Evolutionary conservation across 2,888 invertebrate species (phyloP).

Genomic region (Mantis religiosa): DNA sequence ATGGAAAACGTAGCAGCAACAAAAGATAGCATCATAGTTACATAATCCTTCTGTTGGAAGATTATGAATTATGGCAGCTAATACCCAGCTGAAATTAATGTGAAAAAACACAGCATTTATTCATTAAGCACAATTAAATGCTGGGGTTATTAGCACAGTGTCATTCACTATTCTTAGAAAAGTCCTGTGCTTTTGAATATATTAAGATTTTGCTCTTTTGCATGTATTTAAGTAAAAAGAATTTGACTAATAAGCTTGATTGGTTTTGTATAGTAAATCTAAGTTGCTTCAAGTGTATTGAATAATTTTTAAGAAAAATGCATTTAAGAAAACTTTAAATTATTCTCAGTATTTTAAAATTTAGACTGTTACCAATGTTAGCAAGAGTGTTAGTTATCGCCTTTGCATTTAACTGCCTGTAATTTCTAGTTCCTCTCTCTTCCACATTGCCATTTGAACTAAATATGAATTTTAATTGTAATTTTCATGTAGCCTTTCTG

Average conservation of each 20-base stretch:
- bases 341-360: neutral
- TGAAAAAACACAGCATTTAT: neutral
- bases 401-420: neutral
- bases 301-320: neutral
- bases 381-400: neutral
- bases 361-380: neutral
- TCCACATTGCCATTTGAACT: neutral
- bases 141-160: neutral
- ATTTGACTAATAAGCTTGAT: neutral
- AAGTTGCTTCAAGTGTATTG: neutral
- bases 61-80: neutral
- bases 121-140: neutral
- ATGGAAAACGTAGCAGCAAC: slow-evolving; percentile 12
- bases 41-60: neutral
- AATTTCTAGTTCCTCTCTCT: neutral
- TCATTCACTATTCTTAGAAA: neutral
- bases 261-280: neutral
- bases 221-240: neutral
- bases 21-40: slow-evolving; percentile 1
- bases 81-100: neutral
- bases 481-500: neutral
- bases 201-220: neutral
- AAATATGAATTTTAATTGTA: neutral
- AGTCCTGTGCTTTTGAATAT: neutral
- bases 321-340: neutral